These are phyloP conservation scores for Bombus balteatus DNA, from an alignment of 1,140 invertebrate species.

Conservation along the genomic window DNA sequence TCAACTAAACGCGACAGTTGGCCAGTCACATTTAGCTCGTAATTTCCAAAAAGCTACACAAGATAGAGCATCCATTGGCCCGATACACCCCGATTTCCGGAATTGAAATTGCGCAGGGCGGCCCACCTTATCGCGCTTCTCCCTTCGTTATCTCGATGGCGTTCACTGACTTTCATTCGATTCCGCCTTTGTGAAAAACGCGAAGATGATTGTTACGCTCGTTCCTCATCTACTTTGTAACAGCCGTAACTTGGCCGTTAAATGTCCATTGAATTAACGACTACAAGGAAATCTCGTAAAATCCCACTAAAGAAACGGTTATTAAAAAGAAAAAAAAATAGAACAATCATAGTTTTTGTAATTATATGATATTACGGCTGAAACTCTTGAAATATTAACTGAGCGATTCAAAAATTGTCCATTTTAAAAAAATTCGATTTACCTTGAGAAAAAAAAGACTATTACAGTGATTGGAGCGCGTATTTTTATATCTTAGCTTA, in stretches of 20 bases:
- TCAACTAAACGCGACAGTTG: constrained; percentile 71
- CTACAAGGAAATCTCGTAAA: constrained; percentile 18
- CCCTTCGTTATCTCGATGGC: constrained; percentile 59
- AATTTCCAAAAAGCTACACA: constrained; percentile 77
- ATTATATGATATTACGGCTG: background rate
- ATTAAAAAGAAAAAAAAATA: background rate
- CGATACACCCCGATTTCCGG: constrained; percentile 34
- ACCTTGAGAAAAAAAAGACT: no score
- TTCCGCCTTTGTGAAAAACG: constrained; percentile 56
- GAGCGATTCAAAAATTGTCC: background rate
- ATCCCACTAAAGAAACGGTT: background rate
- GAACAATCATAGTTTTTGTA: background rate
- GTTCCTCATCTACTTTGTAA: background rate
- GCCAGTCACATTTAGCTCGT: constrained; percentile 67
- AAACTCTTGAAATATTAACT: background rate
- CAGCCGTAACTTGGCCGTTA: constrained; percentile 20
- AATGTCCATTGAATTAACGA: constrained; percentile 5
- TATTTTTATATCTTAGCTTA: no score
- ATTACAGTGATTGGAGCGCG: no score
- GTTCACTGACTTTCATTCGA: constrained; percentile 49
- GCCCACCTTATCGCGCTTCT: constrained; percentile 54
- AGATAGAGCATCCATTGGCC: constrained; percentile 43
- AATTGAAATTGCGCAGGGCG: constrained; percentile 55
- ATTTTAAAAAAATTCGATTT: background rate
- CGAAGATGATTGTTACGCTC: constrained; percentile 1